Conservation (phyloP, 2,113 vertebrate species). For the Apistogramma diplotaenia region DNA sequence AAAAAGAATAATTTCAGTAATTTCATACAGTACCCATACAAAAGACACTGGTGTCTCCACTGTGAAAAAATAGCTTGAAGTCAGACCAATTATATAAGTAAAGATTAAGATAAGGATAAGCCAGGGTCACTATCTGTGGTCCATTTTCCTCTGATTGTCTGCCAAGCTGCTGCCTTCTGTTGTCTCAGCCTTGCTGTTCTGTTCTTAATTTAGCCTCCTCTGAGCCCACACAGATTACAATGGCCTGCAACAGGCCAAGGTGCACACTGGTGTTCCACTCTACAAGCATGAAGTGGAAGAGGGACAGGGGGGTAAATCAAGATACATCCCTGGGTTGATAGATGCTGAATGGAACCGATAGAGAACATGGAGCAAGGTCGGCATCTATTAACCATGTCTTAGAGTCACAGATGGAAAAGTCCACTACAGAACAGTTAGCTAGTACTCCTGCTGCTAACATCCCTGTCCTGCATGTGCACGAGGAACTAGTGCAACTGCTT, state of each 20-base stretch:
- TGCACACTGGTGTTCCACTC: conserved; percentile 25
- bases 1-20: neutral
- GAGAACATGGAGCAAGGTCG: conserved; percentile 66
- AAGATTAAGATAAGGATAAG: conserved; percentile 29
- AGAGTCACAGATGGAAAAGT: conserved; percentile 59
- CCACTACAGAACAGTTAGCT: conserved; percentile 29
- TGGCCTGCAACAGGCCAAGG: conserved; percentile 29
- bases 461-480: conserved; percentile 4
- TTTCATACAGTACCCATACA: neutral
- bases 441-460: conserved; percentile 18
- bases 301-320: conserved; percentile 65
- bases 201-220: conserved; percentile 55
- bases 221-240: conserved; percentile 45
- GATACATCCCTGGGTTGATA: conserved; percentile 68
- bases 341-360: conserved; percentile 64
- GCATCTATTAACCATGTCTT: conserved; percentile 66
- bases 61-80: conserved; percentile 18
- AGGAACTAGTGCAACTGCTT: rapidly evolving
- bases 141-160: conserved; percentile 23
- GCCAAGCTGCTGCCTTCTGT: conserved; percentile 39
- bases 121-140: conserved; percentile 25
- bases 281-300: conserved; percentile 36
- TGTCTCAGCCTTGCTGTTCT: conserved; percentile 25
- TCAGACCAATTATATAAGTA: conserved; percentile 6
- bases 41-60: neutral